phyloP scores from a whole-genome alignment of 2,797 vertebrate species.

The Galagoides demidoff region DNA sequence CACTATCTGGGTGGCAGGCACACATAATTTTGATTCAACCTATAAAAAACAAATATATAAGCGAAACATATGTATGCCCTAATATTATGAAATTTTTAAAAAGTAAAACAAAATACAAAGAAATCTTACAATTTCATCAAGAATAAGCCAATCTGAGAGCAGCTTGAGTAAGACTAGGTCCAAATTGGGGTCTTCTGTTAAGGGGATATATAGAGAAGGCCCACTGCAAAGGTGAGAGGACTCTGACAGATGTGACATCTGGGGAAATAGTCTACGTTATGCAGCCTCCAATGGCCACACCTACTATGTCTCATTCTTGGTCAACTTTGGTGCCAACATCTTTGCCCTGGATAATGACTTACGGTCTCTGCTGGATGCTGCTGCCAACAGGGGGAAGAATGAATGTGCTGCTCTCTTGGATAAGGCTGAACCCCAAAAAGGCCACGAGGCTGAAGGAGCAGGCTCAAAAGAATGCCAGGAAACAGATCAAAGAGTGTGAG shows the following conservation, averaged over 20 bases:
- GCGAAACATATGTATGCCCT: no score
- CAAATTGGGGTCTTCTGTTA: no score
- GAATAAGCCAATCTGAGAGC: not conserved
- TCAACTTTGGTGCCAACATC: constrained; percentile 96
- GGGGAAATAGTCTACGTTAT: constrained; percentile 97
- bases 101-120: not conserved
- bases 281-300: constrained; percentile 94
- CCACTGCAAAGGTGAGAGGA: constrained; percentile 88
- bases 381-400: constrained; percentile 91
- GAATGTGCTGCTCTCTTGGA: constrained; percentile 95
- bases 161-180: no score
- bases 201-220: no score
- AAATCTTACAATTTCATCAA: not conserved
- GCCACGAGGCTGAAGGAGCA: constrained; percentile 92
- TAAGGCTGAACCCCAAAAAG: constrained; percentile 90
- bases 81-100: no score
- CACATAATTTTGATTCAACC: no score
- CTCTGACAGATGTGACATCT: constrained; percentile 95
- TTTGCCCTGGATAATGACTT: constrained; percentile 95
- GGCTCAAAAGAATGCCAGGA: constrained; percentile 92
- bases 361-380: constrained; percentile 94
- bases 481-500: constrained; percentile 92
- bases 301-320: constrained; percentile 93
- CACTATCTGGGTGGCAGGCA: no score
- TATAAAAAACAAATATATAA: no score